These are phyloP conservation scores for Monochamus saltuarius DNA, from an alignment of 1,140 invertebrate species.

Conservation along the genomic window DNA sequence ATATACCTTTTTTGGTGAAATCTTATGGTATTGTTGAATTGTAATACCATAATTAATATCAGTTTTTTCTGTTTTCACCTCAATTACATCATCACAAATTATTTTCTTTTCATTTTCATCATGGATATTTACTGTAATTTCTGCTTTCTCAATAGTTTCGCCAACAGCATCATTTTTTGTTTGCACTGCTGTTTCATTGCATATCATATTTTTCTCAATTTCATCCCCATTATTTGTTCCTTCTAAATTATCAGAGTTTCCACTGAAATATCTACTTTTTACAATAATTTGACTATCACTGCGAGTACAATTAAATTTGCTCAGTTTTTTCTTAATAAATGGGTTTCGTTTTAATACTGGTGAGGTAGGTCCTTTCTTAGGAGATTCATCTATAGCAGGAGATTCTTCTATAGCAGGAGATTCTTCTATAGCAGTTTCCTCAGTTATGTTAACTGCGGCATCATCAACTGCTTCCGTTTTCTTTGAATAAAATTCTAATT, in stretches of 20 bases:
- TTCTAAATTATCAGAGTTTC: slow-evolving; percentile 10
- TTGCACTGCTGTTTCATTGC: slow-evolving; percentile 8
- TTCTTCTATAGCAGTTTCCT: slow-evolving; percentile 13
- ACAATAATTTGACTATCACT: slow-evolving; percentile 25
- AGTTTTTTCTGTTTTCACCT: not conserved
- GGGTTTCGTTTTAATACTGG: slow-evolving; percentile 33
- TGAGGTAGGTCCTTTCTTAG: slow-evolving; percentile 16
- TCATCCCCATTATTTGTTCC: not conserved
- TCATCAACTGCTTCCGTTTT: slow-evolving; percentile 5
- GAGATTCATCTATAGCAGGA: slow-evolving; percentile 8
- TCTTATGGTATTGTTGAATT: too few species aligned
- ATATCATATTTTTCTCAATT: not conserved
- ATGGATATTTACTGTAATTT: not conserved
- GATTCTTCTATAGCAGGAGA: slow-evolving; percentile 17
- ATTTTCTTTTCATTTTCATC: not conserved
- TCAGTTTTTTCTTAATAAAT: slow-evolving; percentile 36
- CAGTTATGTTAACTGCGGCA: not conserved
- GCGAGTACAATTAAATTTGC: slow-evolving; percentile 37
- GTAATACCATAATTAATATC: too few species aligned
- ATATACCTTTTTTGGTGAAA: too few species aligned
- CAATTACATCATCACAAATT: not conserved
- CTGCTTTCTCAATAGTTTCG: not conserved
- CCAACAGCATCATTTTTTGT: not conserved
- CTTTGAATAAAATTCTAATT: slow-evolving; percentile 6
- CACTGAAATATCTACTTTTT: slow-evolving; percentile 34